Conservation (phyloP, 1,140 invertebrate genomes). For the Drosophila virilis region DNA sequence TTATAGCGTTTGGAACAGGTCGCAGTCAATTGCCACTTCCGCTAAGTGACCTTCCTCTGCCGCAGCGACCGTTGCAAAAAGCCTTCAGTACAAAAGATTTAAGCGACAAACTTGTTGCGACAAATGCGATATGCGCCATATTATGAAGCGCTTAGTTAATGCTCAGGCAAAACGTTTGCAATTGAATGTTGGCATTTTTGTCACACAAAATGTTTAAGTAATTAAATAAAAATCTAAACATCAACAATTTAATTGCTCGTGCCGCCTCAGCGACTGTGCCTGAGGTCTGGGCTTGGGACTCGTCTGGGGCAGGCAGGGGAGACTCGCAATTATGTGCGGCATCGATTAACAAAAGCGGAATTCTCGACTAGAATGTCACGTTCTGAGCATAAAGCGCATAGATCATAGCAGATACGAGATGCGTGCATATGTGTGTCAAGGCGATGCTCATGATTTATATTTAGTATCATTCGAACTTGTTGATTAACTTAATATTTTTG, state of each 20-base stretch:
- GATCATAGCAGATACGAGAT: slow-evolving; percentile 49
- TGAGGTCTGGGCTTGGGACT: slow-evolving; percentile 1
- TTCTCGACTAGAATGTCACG: slow-evolving; percentile 69
- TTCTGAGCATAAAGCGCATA: slow-evolving; percentile 63
- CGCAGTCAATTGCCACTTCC: slow-evolving; percentile 58
- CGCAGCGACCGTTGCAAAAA: slow-evolving; percentile 49
- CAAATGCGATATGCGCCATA: slow-evolving; percentile 33
- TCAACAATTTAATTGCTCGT: slow-evolving; percentile 54
- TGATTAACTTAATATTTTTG: slow-evolving; percentile 26
- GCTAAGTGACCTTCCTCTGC: slow-evolving; percentile 52
- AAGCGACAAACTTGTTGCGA: slow-evolving; percentile 61
- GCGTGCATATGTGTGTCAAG: slow-evolving; percentile 60
- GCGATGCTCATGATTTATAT: slow-evolving; percentile 13
- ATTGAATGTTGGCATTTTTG: slow-evolving; percentile 54
- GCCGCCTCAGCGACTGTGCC: slow-evolving; percentile 36
- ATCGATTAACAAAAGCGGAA: slow-evolving; percentile 31
- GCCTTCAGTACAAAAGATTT: slow-evolving; percentile 57
- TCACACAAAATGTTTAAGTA: slow-evolving; percentile 41
- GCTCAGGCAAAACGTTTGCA: slow-evolving; percentile 36
- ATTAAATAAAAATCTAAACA: slow-evolving; percentile 46
- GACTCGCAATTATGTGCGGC: slow-evolving; percentile 47
- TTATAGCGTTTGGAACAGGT: slow-evolving; percentile 21
- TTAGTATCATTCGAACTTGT: slow-evolving; percentile 7
- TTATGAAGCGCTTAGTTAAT: slow-evolving; percentile 30
- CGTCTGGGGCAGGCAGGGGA: background rate